These are phyloP conservation scores for Paracyclopina nana DNA, from an alignment of 1,140 invertebrate genomes.

Conservation along the genomic window DNA sequence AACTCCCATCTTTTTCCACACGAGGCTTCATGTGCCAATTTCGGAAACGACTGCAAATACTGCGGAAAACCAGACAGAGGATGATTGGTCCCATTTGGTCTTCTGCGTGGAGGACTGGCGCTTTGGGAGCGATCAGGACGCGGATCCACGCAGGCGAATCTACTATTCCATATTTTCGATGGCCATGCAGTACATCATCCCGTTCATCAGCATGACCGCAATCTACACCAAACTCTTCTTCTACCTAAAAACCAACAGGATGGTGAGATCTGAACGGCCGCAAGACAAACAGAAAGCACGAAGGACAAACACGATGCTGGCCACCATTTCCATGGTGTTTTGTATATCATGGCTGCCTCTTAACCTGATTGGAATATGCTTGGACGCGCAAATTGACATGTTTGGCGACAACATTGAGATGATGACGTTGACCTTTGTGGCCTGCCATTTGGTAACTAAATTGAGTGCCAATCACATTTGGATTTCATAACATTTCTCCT, in stretches of 20 bases:
- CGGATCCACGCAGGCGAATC: not conserved
- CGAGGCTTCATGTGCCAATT: not conserved
- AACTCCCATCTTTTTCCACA: not conserved
- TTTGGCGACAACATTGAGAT: too few relatives aligned
- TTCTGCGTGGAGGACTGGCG: not conserved
- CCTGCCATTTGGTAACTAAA: too few relatives aligned
- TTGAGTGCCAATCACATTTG: too few relatives aligned
- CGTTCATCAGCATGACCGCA: not conserved
- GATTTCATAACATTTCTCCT: too few relatives aligned
- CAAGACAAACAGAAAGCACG: not conserved
- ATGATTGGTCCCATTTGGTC: not conserved
- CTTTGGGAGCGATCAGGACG: not conserved
- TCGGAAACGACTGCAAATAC: too few relatives aligned
- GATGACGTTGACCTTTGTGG: too few relatives aligned
- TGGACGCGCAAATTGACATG: too few relatives aligned
- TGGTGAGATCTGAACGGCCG: not conserved
- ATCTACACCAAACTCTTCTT: not conserved
- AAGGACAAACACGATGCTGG: constrained; percentile 1
- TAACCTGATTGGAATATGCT: not conserved
- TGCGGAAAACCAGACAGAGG: too few relatives aligned
- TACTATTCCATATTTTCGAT: not conserved
- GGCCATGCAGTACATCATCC: not conserved
- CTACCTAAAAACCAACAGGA: not conserved
- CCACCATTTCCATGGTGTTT: not conserved
- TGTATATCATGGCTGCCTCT: not conserved